A percentile compares a stretch with the other conserved stretches of the same genome.
Conservation (phyloP, 2,113 vertebrate species). For the Aptenodytes forsteri region DNA sequence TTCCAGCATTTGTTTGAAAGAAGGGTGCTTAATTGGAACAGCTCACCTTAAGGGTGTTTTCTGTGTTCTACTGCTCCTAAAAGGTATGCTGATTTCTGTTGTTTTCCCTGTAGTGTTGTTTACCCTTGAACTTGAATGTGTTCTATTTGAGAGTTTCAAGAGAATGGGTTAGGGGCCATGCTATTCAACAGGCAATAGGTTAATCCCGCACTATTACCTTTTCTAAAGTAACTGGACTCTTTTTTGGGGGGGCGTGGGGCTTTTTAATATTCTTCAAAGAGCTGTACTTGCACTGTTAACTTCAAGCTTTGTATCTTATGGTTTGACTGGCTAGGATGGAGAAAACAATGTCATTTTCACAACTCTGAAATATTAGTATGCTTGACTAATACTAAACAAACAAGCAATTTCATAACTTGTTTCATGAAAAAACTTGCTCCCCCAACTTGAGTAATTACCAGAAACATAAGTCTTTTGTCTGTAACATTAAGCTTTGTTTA, state of each 20-base stretch:
- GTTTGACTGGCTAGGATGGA: not conserved
- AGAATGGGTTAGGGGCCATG: not conserved
- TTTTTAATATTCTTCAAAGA: not conserved
- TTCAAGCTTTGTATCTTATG: not conserved
- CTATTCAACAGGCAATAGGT: not conserved
- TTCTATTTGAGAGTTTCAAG: not conserved
- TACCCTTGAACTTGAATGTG: not conserved
- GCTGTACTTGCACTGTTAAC: not conserved
- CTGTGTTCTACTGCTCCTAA: not conserved
- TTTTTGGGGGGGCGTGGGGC: not conserved
- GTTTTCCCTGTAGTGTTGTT: not conserved
- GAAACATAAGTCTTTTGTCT: not conserved
- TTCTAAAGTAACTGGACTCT: not conserved
- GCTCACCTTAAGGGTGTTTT: not conserved
- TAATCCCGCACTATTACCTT: not conserved
- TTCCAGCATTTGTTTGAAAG: not conserved
- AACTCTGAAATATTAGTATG: not conserved
- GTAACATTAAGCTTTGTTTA: not conserved
- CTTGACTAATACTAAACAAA: not conserved
- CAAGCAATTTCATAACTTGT: not conserved
- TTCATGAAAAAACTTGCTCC: conserved; percentile 2
- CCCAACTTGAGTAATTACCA: not conserved
- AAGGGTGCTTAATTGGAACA: not conserved
- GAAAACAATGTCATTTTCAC: not conserved
- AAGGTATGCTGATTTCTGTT: not conserved